These are phyloP conservation scores for Crypturellus tataupa DNA, from an alignment of 2,797 vertebrate species.

Conservation along the genomic window DNA sequence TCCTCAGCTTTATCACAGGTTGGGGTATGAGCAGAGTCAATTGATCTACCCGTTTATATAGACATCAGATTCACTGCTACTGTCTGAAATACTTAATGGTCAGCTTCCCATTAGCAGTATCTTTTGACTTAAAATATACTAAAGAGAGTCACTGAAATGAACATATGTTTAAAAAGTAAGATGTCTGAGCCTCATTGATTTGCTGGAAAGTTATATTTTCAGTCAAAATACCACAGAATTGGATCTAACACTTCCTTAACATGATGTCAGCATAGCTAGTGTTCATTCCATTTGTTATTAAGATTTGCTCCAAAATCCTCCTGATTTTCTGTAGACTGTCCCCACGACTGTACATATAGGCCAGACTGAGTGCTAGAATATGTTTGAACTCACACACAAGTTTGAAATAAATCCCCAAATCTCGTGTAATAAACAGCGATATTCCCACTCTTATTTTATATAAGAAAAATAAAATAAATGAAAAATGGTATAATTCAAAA, in stretches of 20 bases:
- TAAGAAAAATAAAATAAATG: constrained; percentile 7
- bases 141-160: background rate
- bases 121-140: background rate
- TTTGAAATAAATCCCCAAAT: background rate
- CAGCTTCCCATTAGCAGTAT: background rate
- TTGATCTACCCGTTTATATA: background rate
- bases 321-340: background rate
- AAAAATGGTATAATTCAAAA: background rate
- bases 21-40: background rate
- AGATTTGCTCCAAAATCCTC: background rate
- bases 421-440: background rate
- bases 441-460: background rate
- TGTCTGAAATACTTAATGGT: background rate
- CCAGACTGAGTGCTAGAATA: background rate
- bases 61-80: background rate
- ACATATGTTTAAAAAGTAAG: background rate
- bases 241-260: background rate
- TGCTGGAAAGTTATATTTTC: background rate
- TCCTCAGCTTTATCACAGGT: background rate
- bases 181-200: background rate
- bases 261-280: background rate
- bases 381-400: background rate
- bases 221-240: background rate
- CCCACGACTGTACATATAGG: background rate
- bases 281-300: background rate